Evolutionary conservation across 2,797 vertebrate genomes (phyloP).

Genomic region (Sebastes baramenuke): DNA sequence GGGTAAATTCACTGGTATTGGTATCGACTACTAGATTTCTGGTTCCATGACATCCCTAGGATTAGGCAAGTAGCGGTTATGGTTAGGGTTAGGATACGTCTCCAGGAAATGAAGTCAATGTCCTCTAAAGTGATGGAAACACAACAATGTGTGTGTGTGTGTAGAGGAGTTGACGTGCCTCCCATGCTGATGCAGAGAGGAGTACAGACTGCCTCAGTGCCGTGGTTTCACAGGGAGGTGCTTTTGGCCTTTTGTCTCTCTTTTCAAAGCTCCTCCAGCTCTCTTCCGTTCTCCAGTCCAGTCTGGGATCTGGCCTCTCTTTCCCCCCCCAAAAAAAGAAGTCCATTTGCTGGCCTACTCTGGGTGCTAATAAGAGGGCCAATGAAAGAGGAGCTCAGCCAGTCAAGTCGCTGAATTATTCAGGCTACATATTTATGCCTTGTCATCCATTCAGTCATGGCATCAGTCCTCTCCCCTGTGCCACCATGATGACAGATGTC

Average conservation of each 20-base stretch:
- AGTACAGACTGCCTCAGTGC: conserved; percentile 53
- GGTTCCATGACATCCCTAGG: too few species aligned
- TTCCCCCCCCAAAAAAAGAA: not conserved
- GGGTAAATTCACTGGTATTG: too few species aligned
- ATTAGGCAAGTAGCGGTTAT: too few species aligned
- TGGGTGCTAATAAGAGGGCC: not conserved
- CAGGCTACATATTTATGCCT: conserved; percentile 40
- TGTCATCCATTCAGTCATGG: conserved; percentile 43
- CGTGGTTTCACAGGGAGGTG: conserved; percentile 57
- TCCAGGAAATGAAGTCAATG: too few species aligned
- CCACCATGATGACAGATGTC: not conserved
- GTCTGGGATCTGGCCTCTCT: not conserved
- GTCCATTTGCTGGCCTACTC: not conserved
- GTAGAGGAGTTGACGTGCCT: conserved; percentile 62
- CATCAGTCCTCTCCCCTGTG: not conserved
- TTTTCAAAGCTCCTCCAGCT: conserved; percentile 7
- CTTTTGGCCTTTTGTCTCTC: conserved; percentile 61
- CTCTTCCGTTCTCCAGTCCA: conserved; percentile 5
- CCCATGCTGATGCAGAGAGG: conserved; percentile 71
- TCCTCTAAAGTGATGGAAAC: too few species aligned
- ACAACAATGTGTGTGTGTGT: not conserved
- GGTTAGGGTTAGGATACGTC: too few species aligned
- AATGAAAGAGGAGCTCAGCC: conserved; percentile 18
- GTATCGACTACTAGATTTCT: too few species aligned
- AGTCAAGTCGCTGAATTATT: conserved; percentile 53